Percentiles rank a stretch among this genome's conserved stretches.
Conservation (phyloP, 37 sponge, comb jelly and placozoan genomes). For the Bolinopsis microptera region DNA sequence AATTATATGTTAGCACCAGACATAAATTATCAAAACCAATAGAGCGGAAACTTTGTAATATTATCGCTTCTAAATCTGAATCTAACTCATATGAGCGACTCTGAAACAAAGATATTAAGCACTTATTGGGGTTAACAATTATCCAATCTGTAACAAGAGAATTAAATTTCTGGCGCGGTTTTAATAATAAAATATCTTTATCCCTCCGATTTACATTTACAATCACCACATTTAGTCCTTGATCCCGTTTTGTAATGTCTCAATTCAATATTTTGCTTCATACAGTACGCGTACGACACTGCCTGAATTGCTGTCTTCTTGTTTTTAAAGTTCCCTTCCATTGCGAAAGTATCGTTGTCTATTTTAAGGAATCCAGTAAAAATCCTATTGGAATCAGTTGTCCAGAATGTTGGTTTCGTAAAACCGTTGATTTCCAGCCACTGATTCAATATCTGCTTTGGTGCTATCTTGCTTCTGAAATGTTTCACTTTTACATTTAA, state of each 20-base stretch:
- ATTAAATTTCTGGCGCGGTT: neutral
- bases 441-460: conserved; percentile 33
- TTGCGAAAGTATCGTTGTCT: conserved; percentile 26
- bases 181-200: neutral
- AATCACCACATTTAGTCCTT: neutral
- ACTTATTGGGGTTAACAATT: neutral
- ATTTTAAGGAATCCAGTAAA: conserved; percentile 34
- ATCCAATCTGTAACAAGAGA: neutral
- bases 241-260: conserved; percentile 61
- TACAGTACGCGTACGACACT: conserved; percentile 52
- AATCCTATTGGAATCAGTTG: neutral
- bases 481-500: neutral
- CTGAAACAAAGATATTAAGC: neutral
- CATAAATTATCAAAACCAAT: neutral
- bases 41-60: neutral
- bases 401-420: conserved; percentile 36
- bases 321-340: conserved; percentile 57
- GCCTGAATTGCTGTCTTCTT: conserved; percentile 46
- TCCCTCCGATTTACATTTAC: neutral
- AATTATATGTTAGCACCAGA: neutral
- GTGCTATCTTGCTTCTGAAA: conserved; percentile 48
- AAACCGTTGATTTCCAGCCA: conserved; percentile 59
- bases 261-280: conserved; percentile 16
- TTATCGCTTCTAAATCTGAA: neutral
- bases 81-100: neutral